Evolutionary conservation across 2,888 invertebrate species (phyloP).

Genomic region (Drosophila histrio): DNA sequence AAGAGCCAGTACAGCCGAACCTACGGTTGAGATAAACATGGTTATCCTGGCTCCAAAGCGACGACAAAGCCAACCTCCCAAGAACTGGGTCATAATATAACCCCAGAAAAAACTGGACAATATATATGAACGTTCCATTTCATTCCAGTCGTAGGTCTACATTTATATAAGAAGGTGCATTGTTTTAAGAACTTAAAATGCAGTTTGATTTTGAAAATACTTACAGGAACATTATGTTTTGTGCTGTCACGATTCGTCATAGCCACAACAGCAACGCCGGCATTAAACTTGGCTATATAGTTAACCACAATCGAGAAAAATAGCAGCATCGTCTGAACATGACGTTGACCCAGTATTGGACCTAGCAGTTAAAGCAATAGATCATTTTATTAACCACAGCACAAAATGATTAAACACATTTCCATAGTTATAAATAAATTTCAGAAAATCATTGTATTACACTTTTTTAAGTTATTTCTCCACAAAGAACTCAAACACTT

Average conservation of each 20-base stretch:
- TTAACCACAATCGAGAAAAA: slow-evolving; percentile 87
- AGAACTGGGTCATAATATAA: slow-evolving; percentile 87
- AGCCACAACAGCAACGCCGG: slow-evolving; percentile 90
- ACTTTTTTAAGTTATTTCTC: background rate
- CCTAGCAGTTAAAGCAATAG: slow-evolving; percentile 74
- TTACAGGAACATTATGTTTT: slow-evolving; percentile 85
- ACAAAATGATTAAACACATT: no score
- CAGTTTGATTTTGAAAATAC: slow-evolving; percentile 29
- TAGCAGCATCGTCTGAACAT: slow-evolving; percentile 87
- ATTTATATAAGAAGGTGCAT: no score
- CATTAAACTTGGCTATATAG: slow-evolving; percentile 88
- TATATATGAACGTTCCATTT: slow-evolving; percentile 86
- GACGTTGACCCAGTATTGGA: slow-evolving; percentile 86
- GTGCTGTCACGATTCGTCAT: slow-evolving; percentile 87
- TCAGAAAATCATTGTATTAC: background rate
- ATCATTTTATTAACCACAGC: background rate
- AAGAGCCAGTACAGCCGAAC: slow-evolving; percentile 87
- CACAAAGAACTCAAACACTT: background rate
- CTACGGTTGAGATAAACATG: slow-evolving; percentile 86
- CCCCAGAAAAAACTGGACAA: slow-evolving; percentile 92
- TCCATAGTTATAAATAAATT: background rate
- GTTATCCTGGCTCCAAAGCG: slow-evolving; percentile 88
- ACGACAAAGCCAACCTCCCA: slow-evolving; percentile 89
- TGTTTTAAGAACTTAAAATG: background rate
- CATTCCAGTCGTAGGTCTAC: slow-evolving; percentile 84